These are phyloP conservation scores for Nomia melanderi DNA, from an alignment of 1,140 invertebrate species.

Conservation along the genomic window DNA sequence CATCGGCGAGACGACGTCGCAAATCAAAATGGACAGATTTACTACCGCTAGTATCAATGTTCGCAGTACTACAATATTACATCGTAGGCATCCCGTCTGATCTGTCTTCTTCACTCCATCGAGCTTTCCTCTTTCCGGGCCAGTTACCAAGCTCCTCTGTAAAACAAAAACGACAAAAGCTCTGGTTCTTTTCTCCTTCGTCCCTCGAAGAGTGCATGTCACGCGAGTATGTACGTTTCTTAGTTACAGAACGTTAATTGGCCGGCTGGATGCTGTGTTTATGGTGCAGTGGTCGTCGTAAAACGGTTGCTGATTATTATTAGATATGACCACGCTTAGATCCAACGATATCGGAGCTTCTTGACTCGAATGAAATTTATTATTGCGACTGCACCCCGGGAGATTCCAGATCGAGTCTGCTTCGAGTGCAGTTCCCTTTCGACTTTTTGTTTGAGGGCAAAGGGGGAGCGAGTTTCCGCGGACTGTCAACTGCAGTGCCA, in stretches of 20 bases:
- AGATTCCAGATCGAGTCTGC: not conserved
- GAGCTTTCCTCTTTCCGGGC: no score
- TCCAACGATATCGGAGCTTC: constrained; percentile 43
- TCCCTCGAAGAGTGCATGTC: not conserved
- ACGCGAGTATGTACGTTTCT: constrained; percentile 17
- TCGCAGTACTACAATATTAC: no score
- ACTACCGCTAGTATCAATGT: no score
- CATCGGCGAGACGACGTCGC: no score
- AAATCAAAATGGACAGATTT: no score
- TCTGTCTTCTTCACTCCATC: no score
- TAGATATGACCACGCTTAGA: constrained; percentile 67
- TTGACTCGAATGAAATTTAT: constrained; percentile 56
- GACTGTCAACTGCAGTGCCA: no score
- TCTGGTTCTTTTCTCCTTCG: not conserved
- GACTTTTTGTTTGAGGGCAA: not conserved
- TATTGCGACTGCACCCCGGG: constrained; percentile 25
- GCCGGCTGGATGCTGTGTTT: constrained; percentile 56
- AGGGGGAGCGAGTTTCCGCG: no score
- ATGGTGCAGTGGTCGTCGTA: constrained; percentile 48
- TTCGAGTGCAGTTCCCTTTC: not conserved
- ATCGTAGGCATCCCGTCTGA: no score
- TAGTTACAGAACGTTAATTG: constrained; percentile 66
- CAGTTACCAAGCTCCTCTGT: no score
- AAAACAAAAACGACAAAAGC: not conserved
- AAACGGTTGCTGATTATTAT: constrained; percentile 69